phyloP scores from a whole-genome alignment of 2,797 vertebrate genomes.

The Pogonophryne albipinna region DNA sequence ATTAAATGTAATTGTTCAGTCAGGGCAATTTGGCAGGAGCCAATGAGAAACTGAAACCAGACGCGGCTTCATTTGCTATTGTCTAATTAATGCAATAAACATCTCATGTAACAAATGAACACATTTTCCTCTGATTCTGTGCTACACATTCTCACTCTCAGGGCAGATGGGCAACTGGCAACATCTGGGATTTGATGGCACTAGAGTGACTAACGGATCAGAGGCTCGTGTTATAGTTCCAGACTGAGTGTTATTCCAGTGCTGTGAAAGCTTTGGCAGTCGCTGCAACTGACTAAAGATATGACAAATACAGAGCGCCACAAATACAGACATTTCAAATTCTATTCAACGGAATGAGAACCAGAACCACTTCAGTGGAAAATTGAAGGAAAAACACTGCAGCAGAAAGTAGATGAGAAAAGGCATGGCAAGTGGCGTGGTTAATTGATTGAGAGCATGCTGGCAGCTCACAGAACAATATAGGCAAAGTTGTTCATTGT shows the following conservation, averaged over 20 bases:
- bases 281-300: slow-evolving; percentile 57
- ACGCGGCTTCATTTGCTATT: slow-evolving; percentile 94
- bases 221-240: slow-evolving; percentile 74
- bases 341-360: slow-evolving; percentile 58
- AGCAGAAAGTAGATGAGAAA: slow-evolving; percentile 76
- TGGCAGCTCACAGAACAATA: slow-evolving; percentile 62
- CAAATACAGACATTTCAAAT: slow-evolving; percentile 71
- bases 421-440: slow-evolving; percentile 66
- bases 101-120: slow-evolving; percentile 92
- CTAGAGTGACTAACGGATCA: slow-evolving; percentile 81
- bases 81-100: slow-evolving; percentile 99
- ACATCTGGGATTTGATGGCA: slow-evolving; percentile 90
- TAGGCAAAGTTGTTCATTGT: slow-evolving; percentile 52
- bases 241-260: slow-evolving; percentile 38
- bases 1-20: slow-evolving; percentile 98
- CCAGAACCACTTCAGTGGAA: slow-evolving; percentile 78
- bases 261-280: slow-evolving; percentile 45
- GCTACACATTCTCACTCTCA: slow-evolving; percentile 76
- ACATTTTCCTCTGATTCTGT: slow-evolving; percentile 87
- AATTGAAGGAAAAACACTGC: slow-evolving; percentile 79
- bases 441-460: slow-evolving; percentile 75
- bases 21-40: slow-evolving; percentile 94
- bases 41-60: slow-evolving; percentile 94
- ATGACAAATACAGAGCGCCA: slow-evolving; percentile 60
- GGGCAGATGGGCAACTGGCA: slow-evolving; percentile 88